phyloP scores from a whole-genome alignment of 2,888 invertebrate species.

The Rhyacophila evoluta region DNA sequence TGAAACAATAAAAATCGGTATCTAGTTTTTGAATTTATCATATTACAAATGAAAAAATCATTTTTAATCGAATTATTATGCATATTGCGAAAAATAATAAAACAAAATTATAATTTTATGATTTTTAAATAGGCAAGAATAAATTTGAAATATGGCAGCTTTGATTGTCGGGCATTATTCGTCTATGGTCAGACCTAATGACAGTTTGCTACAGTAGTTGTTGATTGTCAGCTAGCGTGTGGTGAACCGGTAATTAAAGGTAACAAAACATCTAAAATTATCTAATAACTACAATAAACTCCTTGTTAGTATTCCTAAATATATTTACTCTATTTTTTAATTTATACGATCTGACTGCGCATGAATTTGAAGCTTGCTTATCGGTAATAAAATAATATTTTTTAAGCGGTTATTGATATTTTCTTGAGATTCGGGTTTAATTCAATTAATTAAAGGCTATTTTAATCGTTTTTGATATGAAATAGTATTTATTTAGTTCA shows the following conservation, averaged over 20 bases:
- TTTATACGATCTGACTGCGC: neutral
- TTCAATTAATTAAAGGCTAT: neutral
- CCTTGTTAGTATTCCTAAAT: neutral
- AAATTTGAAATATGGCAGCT: no score
- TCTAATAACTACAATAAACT: neutral
- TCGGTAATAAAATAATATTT: neutral
- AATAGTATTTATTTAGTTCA: no score
- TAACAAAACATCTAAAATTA: neutral
- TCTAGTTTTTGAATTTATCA: no score
- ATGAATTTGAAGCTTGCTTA: neutral
- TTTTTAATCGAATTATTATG: no score
- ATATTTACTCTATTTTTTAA: neutral
- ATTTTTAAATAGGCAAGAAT: no score
- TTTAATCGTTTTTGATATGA: no score
- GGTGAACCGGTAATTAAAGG: neutral
- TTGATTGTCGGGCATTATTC: neutral
- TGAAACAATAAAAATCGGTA: no score
- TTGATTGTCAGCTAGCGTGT: slow-evolving; percentile 24
- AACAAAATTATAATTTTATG: no score
- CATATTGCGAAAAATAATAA: no score
- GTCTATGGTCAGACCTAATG: slow-evolving; percentile 11
- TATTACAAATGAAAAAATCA: no score
- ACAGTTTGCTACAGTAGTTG: slow-evolving; percentile 14
- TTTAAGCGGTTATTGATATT: neutral
- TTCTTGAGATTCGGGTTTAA: neutral